These are phyloP conservation scores for Triplophysa rosa DNA, from an alignment of 2,113 vertebrate species.

Conservation along the genomic window DNA sequence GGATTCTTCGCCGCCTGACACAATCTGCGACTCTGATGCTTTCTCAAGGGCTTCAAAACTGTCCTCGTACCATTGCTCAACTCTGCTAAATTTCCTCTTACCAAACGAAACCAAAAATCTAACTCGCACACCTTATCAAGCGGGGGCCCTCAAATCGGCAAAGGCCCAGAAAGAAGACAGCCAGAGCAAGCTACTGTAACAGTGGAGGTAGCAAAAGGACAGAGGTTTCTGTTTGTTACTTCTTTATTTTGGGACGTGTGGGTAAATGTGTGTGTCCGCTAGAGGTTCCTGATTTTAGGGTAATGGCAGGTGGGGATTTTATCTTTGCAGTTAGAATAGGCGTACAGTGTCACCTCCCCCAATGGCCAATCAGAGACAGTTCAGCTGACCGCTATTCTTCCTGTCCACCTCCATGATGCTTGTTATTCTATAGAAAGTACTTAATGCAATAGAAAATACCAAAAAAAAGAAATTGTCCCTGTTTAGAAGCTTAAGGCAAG, in stretches of 20 bases:
- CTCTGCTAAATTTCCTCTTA: slow-evolving; percentile 79
- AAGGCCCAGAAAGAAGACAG: slow-evolving; percentile 45
- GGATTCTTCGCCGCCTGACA: slow-evolving; percentile 69
- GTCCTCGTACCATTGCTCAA: slow-evolving; percentile 79
- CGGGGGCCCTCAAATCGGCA: slow-evolving; percentile 34
- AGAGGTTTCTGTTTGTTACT: slow-evolving; percentile 55
- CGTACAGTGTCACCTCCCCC: slow-evolving; percentile 66
- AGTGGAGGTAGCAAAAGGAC: slow-evolving; percentile 38
- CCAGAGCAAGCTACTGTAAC: slow-evolving; percentile 29
- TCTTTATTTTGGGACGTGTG: slow-evolving; percentile 57
- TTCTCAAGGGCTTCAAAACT: slow-evolving; percentile 78
- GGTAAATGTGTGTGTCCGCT: slow-evolving; percentile 41
- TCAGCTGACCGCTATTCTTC: slow-evolving; percentile 44
- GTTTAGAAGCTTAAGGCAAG: slow-evolving; percentile 11
- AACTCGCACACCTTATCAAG: slow-evolving; percentile 37
- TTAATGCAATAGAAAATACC: slow-evolving; percentile 39
- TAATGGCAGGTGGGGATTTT: slow-evolving; percentile 62
- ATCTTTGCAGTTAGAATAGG: slow-evolving; percentile 69
- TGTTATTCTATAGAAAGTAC: slow-evolving; percentile 26
- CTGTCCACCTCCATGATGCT: slow-evolving; percentile 54
- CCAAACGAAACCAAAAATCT: slow-evolving; percentile 68
- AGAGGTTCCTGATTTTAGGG: slow-evolving; percentile 57
- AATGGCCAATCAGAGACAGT: slow-evolving; percentile 67
- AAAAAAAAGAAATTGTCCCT: slow-evolving; percentile 40
- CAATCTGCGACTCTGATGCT: slow-evolving; percentile 64